Base-by-base conservation (phyloP, 2,888 invertebrate genomes). In the Oegoconia quadripuncta region DNA sequence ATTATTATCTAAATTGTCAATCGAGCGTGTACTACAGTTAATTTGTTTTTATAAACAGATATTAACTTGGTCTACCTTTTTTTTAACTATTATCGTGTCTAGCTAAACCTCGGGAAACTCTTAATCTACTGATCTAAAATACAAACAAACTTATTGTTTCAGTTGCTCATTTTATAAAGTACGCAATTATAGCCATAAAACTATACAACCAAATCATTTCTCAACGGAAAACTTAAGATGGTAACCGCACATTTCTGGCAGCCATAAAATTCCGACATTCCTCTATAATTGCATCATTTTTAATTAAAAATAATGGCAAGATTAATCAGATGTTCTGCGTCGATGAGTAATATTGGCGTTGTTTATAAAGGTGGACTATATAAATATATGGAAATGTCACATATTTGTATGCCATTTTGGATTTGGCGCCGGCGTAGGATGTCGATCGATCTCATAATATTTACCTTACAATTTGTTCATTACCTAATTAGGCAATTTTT, bases 121-220 rank as follows among this genome's bases (percentile, higher is more conserved):
- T 42, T 52, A 54, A 56, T 60, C 55, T 46, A 46, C 44, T 57
- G 56, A 58, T 59, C 58, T 36, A 53, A 45, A 30, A 26, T 30
- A 30, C 22, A 28, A 25, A 37, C 17, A 15, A 30, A 18, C 12
- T 34, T 34, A 15, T 31, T 12, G 15, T 2, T 28, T 2, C 5
- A 6, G 13, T 28, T 12, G 15, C 13, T 28, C 13, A 15, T 14
- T 7, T 14, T 28, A 28, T 8, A 5, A 14, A 1, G 9, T 12
- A 3, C 13, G 28, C 28, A 25, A 9, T 12, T 11, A 12, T 5
- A 11, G 22, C 6, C 6, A 22, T 5, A 22, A 22, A 22, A n/a
- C n/a, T n/a, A n/a, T n/a, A n/a, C n/a, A n/a, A n/a, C n/a, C n/a
- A n/a, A n/a, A n/a, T n/a, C n/a, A n/a, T n/a, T n/a, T n/a, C n/a